Base-by-base conservation (phyloP, 2,888 invertebrate species). In the Rotaria sp. region DNA sequence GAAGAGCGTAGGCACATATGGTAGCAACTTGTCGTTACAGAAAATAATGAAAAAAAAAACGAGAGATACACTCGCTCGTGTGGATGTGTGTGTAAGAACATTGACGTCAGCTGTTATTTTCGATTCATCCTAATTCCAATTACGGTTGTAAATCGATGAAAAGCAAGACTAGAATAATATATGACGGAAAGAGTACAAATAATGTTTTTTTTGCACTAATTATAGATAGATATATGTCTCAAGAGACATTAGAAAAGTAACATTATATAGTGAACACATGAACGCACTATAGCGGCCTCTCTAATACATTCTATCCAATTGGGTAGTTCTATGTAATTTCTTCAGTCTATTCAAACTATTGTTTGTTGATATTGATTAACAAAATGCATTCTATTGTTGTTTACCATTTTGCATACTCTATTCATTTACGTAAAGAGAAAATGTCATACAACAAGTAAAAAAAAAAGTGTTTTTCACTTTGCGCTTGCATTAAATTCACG, bases 51-150 rank as follows among this genome's bases (percentile, higher is more conserved):
- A 11, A 57, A 30, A 67, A 10, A 18, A 30, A 8, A n/a, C n/a
- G 55, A 55, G 3, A 8, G 26, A 55, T 3, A 26, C n/a, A n/a
- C n/a, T n/a, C n/a, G n/a, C n/a, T n/a, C n/a, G 11, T 26, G 8
- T 21, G 5, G 15, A 35, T 8, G 2, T 7, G 5, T 67, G 3
- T 21, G 30, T 21, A 8, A 67, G 67, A 67, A 67, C 67, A 35
- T 67, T 67, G 67, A 67, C 67, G 35, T 67, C 67, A 67, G 67
- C 67, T 67, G 67, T 67, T 67, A 21, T 67, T 67, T 67, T 67
- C 67, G 67, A 67, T 35, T 30, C 15, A 67, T 35, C 5, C 21
- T 67, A 67, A 67, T 38, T 67, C 35, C 35, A 67, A 35, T 67
- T 67, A 67, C 35, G 18, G 15, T 67, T 67, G 21, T 21, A 67